phyloP scores from a whole-genome alignment of 2,888 invertebrate species.

The Protodeltote pygarga region DNA sequence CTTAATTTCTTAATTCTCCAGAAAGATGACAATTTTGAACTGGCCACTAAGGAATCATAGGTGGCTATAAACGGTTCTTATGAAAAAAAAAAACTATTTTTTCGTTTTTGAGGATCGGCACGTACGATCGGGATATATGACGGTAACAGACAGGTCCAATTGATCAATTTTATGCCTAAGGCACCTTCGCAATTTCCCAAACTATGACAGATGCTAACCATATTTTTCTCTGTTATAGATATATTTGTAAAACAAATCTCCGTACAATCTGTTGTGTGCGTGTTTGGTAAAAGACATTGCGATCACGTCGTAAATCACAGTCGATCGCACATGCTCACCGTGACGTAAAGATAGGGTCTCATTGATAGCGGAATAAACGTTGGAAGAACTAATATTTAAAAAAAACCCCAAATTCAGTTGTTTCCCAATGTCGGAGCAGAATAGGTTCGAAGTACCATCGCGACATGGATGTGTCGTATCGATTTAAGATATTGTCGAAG shows the following conservation, averaged over 20 bases:
- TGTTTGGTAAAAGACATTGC: constrained; percentile 12
- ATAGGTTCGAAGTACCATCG: too few relatives aligned
- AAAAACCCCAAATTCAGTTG: too few relatives aligned
- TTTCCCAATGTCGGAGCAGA: too few relatives aligned
- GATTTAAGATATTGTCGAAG: too few relatives aligned
- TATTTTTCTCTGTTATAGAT: neutral
- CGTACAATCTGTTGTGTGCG: constrained; percentile 9
- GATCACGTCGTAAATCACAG: constrained; percentile 46
- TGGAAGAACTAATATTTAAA: neutral
- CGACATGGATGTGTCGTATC: too few relatives aligned
- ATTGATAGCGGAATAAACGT: constrained; percentile 9
- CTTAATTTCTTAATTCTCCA: too few relatives aligned
- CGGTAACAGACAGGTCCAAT: neutral
- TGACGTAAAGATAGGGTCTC: constrained; percentile 7
- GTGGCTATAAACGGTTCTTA: too few relatives aligned
- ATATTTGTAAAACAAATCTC: constrained; percentile 5
- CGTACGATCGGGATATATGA: too few relatives aligned
- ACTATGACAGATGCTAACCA: neutral
- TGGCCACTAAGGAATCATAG: too few relatives aligned
- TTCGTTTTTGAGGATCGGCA: too few relatives aligned
- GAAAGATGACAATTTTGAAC: too few relatives aligned
- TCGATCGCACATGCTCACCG: constrained; percentile 35
- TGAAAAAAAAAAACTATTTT: too few relatives aligned
- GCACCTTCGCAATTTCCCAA: neutral
- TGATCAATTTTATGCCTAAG: neutral